Evolutionary conservation across 2,888 invertebrate species (phyloP).

Genomic region (Thereva unica): DNA sequence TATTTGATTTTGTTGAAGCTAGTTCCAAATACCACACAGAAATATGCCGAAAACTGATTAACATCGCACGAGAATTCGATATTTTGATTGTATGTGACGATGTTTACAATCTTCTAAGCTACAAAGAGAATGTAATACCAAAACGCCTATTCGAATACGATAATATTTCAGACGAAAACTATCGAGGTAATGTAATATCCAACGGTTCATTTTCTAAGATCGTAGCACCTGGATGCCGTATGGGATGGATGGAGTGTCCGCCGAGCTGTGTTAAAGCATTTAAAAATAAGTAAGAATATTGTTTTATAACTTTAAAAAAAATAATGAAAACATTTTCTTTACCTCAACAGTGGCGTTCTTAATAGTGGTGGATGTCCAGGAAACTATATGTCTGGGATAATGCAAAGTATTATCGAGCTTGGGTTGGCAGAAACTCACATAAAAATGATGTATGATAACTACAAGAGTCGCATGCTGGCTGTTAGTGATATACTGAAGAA

Average conservation of each 20-base stretch:
- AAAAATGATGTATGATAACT: slow-evolving; percentile 52
- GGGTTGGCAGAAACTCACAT: slow-evolving; percentile 61
- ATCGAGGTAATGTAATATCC: slow-evolving; percentile 63
- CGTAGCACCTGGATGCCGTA: slow-evolving; percentile 65
- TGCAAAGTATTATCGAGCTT: slow-evolving; percentile 62
- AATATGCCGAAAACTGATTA: slow-evolving; percentile 56
- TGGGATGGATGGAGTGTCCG: slow-evolving; percentile 68
- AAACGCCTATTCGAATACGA: slow-evolving; percentile 63
- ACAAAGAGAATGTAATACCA: slow-evolving; percentile 57
- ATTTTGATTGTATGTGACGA: slow-evolving; percentile 64
- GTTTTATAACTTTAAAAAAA: slow-evolving; percentile 2
- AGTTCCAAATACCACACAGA: slow-evolving; percentile 46
- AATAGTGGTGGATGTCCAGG: slow-evolving; percentile 66
- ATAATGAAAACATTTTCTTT: neutral
- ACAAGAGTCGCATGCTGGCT: slow-evolving; percentile 59
- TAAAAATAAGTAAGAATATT: slow-evolving; percentile 50
- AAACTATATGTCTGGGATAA: slow-evolving; percentile 62
- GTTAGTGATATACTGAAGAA: slow-evolving; percentile 56
- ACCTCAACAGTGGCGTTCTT: slow-evolving; percentile 58
- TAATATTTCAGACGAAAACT: slow-evolving; percentile 52
- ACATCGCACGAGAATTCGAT: slow-evolving; percentile 57
- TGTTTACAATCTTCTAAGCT: slow-evolving; percentile 66
- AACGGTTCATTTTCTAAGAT: slow-evolving; percentile 70
- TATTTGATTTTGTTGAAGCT: neutral
- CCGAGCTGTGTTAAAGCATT: slow-evolving; percentile 55